Evolutionary conservation across 2,888 invertebrate genomes (phyloP).

Genomic region (Cheilosia soror): DNA sequence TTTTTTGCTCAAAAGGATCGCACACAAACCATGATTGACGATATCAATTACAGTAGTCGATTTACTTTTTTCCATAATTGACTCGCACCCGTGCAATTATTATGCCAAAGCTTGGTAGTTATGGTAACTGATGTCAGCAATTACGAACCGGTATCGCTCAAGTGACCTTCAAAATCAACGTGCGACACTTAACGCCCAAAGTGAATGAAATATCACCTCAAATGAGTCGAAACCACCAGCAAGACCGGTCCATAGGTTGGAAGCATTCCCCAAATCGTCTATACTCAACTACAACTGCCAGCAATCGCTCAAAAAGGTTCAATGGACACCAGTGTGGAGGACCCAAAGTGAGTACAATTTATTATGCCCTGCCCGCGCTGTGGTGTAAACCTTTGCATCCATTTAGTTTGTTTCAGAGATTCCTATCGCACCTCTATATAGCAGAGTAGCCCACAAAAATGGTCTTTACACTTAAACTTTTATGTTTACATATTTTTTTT

Average conservation of each 20-base stretch:
- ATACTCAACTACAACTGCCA: constrained; percentile 3
- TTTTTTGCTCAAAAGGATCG: neutral
- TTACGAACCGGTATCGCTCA: constrained; percentile 32
- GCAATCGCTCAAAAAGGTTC: constrained; percentile 44
- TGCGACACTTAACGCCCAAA: constrained; percentile 48
- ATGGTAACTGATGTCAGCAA: constrained; percentile 47
- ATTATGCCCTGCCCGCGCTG: neutral
- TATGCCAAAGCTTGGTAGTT: neutral
- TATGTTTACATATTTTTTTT: constrained; percentile 39
- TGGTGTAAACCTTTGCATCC: neutral
- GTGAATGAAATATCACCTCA: constrained; percentile 35
- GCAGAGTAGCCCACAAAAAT: constrained; percentile 29
- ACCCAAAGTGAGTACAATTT: constrained; percentile 7
- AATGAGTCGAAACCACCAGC: constrained; percentile 55
- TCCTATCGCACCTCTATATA: constrained; percentile 17
- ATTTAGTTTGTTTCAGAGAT: constrained; percentile 11
- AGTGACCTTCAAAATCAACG: constrained; percentile 45
- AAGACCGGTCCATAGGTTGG: constrained; percentile 28
- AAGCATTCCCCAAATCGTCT: constrained; percentile 12
- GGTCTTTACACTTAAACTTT: constrained; percentile 37
- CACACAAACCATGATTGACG: constrained; percentile 28
- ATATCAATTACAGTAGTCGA: constrained; percentile 32
- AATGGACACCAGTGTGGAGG: constrained; percentile 21
- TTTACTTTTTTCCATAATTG: constrained; percentile 14
- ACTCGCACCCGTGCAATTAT: constrained; percentile 1